phyloP scores from a whole-genome alignment of 2,113 vertebrate genomes.

The Grus americana region DNA sequence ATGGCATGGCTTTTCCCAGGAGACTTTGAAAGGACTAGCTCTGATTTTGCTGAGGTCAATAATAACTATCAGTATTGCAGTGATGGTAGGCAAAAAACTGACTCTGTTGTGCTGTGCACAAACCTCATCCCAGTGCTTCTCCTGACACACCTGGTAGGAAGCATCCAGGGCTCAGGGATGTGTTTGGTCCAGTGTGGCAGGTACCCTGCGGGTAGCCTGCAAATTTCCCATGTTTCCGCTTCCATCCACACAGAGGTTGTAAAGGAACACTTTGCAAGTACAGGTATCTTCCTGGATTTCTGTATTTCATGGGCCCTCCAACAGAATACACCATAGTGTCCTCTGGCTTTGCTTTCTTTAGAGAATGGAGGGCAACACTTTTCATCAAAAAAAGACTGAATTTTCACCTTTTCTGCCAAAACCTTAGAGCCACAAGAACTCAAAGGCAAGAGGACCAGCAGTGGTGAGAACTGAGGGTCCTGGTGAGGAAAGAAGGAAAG shows the following conservation, averaged over 20 bases:
- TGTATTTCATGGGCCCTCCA: background rate
- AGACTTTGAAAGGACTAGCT: background rate
- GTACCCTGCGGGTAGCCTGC: background rate
- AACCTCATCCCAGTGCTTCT: background rate
- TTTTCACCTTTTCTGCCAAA: background rate
- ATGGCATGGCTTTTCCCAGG: background rate
- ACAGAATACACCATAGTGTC: background rate
- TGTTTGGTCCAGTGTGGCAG: background rate
- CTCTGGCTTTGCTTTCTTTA: background rate
- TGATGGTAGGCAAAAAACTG: background rate
- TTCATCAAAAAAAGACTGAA: background rate
- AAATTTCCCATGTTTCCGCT: accelerated
- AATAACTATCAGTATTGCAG: no score
- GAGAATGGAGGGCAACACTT: background rate
- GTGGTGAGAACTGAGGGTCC: background rate
- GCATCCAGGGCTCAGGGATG: background rate
- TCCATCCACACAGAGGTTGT: accelerated
- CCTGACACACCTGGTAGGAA: background rate
- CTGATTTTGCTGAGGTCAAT: background rate
- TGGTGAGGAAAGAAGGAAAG: background rate
- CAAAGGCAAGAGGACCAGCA: background rate
- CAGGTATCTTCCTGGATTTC: background rate
- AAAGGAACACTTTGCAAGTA: background rate
- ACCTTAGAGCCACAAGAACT: background rate
- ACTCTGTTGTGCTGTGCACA: background rate